phyloP scores from a whole-genome alignment of 2,888 invertebrate genomes.

The Embidobia sp. region DNA sequence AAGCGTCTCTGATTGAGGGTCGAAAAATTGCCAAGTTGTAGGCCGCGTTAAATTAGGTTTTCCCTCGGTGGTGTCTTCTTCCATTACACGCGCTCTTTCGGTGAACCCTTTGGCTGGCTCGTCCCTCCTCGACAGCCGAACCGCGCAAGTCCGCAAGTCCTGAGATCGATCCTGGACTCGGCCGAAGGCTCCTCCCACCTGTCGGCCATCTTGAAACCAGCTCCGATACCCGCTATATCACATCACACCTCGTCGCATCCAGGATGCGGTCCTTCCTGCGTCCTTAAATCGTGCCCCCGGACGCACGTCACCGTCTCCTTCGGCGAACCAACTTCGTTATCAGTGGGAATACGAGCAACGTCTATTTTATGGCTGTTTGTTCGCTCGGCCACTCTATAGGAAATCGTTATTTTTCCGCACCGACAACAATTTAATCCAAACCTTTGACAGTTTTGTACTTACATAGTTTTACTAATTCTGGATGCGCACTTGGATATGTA shows the following conservation, averaged over 20 bases:
- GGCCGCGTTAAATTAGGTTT: no score
- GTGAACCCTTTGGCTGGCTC: background rate
- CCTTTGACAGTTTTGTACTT: no score
- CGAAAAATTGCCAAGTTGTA: no score
- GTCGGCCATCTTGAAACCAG: slow-evolving; percentile 81
- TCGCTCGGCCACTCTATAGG: no score
- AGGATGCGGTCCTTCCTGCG: slow-evolving; percentile 67
- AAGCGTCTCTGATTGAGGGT: no score
- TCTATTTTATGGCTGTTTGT: no score
- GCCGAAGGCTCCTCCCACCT: slow-evolving; percentile 81
- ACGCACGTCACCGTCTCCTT: slow-evolving; percentile 11
- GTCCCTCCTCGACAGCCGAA: slow-evolving; percentile 61
- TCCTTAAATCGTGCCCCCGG: slow-evolving; percentile 43
- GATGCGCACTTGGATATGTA: no score
- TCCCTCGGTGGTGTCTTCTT: no score
- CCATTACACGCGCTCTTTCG: background rate
- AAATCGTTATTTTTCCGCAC: no score
- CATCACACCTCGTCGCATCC: slow-evolving; percentile 79
- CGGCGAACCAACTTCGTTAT: slow-evolving; percentile 5
- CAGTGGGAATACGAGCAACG: no score
- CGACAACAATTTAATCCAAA: no score
- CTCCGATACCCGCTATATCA: slow-evolving; percentile 78
- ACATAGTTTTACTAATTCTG: no score
- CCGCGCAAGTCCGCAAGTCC: slow-evolving; percentile 70
- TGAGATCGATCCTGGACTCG: slow-evolving; percentile 80